Evolutionary conservation across 2,888 invertebrate species (phyloP).

Genomic region (Neocrepidodera transversa): DNA sequence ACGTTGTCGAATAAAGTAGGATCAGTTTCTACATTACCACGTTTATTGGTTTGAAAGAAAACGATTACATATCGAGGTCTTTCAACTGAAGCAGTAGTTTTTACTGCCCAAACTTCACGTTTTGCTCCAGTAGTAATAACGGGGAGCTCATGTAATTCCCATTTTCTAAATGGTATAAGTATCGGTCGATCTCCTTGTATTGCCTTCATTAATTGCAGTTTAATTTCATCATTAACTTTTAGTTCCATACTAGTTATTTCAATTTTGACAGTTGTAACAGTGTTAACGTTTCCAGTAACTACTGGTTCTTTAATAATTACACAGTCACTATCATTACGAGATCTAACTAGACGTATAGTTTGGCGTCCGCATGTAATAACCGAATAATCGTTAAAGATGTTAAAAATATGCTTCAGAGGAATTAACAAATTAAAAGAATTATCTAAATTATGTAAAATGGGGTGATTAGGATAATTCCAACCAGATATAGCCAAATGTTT

Average conservation of each 20-base stretch:
- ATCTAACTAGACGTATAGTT: conserved; percentile 29
- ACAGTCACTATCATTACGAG: conserved; percentile 34
- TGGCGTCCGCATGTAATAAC: conserved; percentile 27
- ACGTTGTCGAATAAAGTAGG: conserved; percentile 26
- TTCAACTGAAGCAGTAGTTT: conserved; percentile 28
- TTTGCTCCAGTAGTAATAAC: conserved; percentile 16
- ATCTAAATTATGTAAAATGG: conserved; percentile 8
- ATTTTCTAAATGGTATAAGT: conserved; percentile 34
- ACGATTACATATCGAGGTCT: conserved; percentile 33
- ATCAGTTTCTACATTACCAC: conserved; percentile 11
- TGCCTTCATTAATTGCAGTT: conserved; percentile 25
- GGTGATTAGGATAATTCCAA: conserved; percentile 26
- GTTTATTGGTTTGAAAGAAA: conserved; percentile 23
- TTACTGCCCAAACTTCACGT: conserved; percentile 33
- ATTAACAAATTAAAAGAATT: conserved; percentile 26
- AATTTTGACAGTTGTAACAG: conserved; percentile 6
- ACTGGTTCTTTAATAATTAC: conserved; percentile 4
- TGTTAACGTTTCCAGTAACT: not conserved
- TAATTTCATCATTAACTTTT: conserved; percentile 32
- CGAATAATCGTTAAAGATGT: conserved; percentile 34
- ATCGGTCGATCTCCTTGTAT: conserved; percentile 29
- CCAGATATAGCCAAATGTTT: conserved; percentile 26
- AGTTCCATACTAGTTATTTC: conserved; percentile 27
- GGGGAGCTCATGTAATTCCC: conserved; percentile 36
- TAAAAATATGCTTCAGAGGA: conserved; percentile 31